Base-by-base conservation (phyloP, 1,140 invertebrate species). In the Drosophila serrata region DNA sequence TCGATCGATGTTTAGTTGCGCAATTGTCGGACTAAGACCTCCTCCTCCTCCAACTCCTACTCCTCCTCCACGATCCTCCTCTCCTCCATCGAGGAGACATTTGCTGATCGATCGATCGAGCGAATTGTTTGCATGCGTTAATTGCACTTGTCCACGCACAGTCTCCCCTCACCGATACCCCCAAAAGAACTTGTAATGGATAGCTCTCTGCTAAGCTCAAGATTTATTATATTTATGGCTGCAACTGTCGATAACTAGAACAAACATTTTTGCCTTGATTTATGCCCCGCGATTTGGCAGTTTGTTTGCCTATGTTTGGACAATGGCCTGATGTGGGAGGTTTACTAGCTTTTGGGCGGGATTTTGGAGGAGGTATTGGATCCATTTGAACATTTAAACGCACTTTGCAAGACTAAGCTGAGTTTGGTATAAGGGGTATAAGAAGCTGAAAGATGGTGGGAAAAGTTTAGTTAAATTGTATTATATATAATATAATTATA, bases 251-350 rank as follows among this genome's bases (percentile, higher is more conserved):
- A 43, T 90, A 90, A 85, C 65, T 90, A 79, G 86, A 90, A 85
- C 85, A 79, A 27, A 67, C 53, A 69, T 73, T 79, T 79, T 76
- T 63, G 79, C 78, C 81, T 90, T 90, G 86, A 90, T 90, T 90
- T 90, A 90, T 90, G 85, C 29, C 22, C 46, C 45, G 64, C 70
- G 43, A 35, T 58, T 27, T 63, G 67, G 69, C 58, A 65, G 76
- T 79, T 79, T 79, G 75, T 79, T 79, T 78, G 86, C 74, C 77
- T 90, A 90, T 85, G 80, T 90, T 90, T 86, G 75, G 86, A 90
- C 85, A 90, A 90, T 81, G 60, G 61, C 39, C 70, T 42, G 13
- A 60, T 56, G 49, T 61, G 64, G 70, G 67, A 43, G 49, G 46
- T 13, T 43, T 2, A 27, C 17, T 60, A 5, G 4, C 12, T 63